phyloP scores from a whole-genome alignment of 53 echinoderm and acorn worm species.

The Holothuria scabra region DNA sequence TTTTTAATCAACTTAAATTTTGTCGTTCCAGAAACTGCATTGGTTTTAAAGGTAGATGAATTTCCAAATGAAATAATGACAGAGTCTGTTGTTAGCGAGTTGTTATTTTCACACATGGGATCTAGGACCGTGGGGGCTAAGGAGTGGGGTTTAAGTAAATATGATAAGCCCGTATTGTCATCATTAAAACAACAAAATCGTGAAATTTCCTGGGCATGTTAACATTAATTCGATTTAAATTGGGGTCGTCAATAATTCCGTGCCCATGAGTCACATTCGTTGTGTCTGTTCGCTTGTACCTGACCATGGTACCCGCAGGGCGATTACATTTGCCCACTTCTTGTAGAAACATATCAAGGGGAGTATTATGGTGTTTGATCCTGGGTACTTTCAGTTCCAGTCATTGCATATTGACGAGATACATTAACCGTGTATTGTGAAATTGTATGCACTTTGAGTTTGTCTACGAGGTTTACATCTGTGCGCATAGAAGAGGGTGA shows the following conservation, averaged over 20 bases:
- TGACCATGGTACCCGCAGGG: not conserved
- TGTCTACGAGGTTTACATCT: not conserved
- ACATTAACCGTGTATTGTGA: constrained; percentile 3
- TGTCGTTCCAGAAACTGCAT: not conserved
- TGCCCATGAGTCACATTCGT: not conserved
- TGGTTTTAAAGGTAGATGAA: not conserved
- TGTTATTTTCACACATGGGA: constrained; percentile 24
- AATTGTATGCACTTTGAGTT: not conserved
- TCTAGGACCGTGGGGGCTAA: not conserved
- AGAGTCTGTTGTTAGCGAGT: constrained; percentile 36
- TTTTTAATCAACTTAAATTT: not conserved
- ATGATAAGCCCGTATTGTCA: not conserved
- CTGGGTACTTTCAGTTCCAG: not conserved
- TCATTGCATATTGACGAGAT: not conserved
- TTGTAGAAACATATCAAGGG: not conserved
- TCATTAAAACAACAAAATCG: constrained; percentile 1
- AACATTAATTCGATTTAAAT: not conserved
- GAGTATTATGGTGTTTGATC: not conserved
- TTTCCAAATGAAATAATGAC: not conserved
- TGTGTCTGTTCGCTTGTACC: constrained; percentile 12
- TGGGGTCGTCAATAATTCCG: not conserved
- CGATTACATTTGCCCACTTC: constrained; percentile 1
- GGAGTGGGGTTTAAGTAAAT: not conserved
- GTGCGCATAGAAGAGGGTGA: not conserved
- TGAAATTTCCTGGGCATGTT: constrained; percentile 4